Base-by-base conservation (phyloP, 2,797 vertebrate species). In the Amblyopsis hoosieri region DNA sequence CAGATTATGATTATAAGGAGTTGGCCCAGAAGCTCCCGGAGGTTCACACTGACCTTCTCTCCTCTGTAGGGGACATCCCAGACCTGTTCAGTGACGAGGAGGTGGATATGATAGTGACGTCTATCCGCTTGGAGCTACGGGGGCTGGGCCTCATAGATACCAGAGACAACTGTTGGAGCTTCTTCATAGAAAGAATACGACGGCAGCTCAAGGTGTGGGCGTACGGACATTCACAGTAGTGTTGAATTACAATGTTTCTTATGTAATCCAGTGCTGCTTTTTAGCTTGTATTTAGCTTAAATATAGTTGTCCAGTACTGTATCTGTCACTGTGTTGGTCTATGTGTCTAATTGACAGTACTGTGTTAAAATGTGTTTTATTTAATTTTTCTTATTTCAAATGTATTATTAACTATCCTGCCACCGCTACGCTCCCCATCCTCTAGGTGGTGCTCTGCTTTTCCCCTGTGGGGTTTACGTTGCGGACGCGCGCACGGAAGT, bases 11-110 rank as follows among this genome's bases (percentile, higher is more conserved):
- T n/a, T n/a, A 48, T 10, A 37, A 37, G 8, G 33, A 37, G 33
- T 6, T 37, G 7, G 8, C 33, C 33, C 33, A 37, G 33, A 9
- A 37, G 33, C 6, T 37, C 33, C 33, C 7, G 5, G 33, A 13
- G 37, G 1, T 1, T 37, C 15, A 68, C 17, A n/a, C 23, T 37
- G 10, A 62, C 15, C 1, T 31, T 57, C 61, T 66, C 13, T 71
- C 3, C 64, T 60, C 7, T 79, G 60, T 71, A 91, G 92, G 91
- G 42, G 87, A 93, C 75, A 93, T 91, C 74, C 87, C 90, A 45
- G 86, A 90, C 71, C 85, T 94, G 51, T 94, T 95, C 55, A 92
- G 66, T 19, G 89, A 93, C 79, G 90, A 93, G 31, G 89, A 95
- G 64, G 70, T 83, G 52, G 89, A 92, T 52, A 91, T 71, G 81